These are phyloP conservation scores for Gryllus longicercus DNA, from an alignment of 2,888 invertebrate species.

Conservation along the genomic window DNA sequence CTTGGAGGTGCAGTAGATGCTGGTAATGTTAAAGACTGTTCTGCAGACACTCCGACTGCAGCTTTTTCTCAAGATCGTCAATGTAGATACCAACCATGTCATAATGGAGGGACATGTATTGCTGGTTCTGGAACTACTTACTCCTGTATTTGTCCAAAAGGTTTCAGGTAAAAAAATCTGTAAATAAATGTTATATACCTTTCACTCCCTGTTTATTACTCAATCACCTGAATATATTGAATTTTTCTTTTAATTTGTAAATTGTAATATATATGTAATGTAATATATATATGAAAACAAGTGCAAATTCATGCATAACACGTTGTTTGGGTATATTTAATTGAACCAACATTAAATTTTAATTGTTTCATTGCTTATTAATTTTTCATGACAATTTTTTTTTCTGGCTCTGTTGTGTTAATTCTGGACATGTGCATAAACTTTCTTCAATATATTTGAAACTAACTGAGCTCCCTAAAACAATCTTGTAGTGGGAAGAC, in stretches of 20 bases:
- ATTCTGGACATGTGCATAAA: too few species aligned
- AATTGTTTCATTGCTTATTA: background rate
- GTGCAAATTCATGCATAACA: too few species aligned
- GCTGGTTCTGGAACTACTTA: conserved; percentile 55
- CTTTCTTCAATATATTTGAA: too few species aligned
- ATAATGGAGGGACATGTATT: conserved; percentile 63
- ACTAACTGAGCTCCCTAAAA: too few species aligned
- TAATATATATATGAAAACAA: too few species aligned
- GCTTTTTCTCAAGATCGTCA: conserved; percentile 39
- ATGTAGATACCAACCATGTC: conserved; percentile 54
- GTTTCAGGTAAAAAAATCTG: conserved; percentile 44
- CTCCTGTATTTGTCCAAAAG: conserved; percentile 52
- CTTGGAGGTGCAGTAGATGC: conserved; percentile 71
- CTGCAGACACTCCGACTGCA: conserved; percentile 47
- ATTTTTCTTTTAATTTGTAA: too few species aligned
- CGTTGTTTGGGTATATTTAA: too few species aligned
- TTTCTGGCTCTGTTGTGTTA: background rate
- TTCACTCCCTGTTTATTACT: too few species aligned
- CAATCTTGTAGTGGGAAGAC: conserved; percentile 53
- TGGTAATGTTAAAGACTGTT: conserved; percentile 77
- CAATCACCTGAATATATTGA: too few species aligned
- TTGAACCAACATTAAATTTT: background rate
- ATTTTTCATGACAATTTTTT: background rate
- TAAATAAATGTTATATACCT: background rate
- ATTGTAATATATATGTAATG: too few species aligned